These are phyloP conservation scores for Centropus bengalensis DNA, from an alignment of 2,113 vertebrate species.

Conservation along the genomic window DNA sequence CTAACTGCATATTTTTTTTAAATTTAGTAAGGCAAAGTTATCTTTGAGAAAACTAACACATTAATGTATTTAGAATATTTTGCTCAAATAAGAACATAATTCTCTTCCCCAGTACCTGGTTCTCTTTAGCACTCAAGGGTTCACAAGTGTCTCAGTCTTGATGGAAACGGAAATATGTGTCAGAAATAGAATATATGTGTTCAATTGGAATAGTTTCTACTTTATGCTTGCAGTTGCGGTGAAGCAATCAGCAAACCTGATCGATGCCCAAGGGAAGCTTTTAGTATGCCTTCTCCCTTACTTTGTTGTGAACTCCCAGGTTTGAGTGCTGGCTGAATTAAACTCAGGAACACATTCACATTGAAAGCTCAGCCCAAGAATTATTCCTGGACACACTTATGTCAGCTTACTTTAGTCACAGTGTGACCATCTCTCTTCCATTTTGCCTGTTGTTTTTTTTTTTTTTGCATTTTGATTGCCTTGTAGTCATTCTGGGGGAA, in stretches of 20 bases:
- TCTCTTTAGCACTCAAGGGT: neutral
- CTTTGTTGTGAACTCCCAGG: neutral
- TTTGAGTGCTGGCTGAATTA: neutral
- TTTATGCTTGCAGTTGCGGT: too few relatives aligned
- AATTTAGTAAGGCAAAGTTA: neutral
- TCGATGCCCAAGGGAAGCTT: neutral
- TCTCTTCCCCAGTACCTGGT: neutral
- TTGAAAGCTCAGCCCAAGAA: neutral
- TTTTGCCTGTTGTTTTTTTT: neutral
- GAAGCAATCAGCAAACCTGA: neutral
- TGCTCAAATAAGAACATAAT: neutral
- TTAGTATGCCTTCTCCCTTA: neutral
- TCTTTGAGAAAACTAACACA: neutral
- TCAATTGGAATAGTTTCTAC: neutral
- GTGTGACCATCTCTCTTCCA: neutral
- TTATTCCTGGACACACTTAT: neutral
- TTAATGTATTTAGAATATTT: neutral
- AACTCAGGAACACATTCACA: neutral
- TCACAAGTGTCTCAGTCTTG: neutral
- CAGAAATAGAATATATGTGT: neutral
- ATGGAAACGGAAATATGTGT: neutral
- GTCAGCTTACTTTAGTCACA: neutral
- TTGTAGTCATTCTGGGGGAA: neutral
- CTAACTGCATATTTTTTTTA: neutral
- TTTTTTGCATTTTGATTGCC: neutral